Conservation (phyloP, 2,113 vertebrate genomes). For the Cisticola juncidis region DNA sequence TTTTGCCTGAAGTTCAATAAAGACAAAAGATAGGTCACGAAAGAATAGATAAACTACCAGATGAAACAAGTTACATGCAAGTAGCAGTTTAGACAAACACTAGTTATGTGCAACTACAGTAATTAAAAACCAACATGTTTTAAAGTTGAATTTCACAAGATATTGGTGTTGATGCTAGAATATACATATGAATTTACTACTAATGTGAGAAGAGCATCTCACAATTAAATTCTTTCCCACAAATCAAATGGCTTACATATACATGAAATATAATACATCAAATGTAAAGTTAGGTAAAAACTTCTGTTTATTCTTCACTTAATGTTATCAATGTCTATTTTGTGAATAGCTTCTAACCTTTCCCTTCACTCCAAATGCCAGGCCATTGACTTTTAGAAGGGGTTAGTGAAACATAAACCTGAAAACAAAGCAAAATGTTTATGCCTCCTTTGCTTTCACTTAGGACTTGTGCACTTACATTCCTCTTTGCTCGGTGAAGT, state of each 20-base stretch:
- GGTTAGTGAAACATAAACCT: not conserved
- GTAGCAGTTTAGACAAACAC: not conserved
- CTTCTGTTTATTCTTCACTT: not conserved
- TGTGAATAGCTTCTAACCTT: not conserved
- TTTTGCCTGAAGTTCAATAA: not conserved
- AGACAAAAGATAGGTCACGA: not conserved
- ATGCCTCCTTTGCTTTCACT: not conserved
- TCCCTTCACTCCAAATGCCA: not conserved
- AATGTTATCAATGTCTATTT: not conserved
- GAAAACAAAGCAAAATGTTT: not conserved
- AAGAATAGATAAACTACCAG: not conserved
- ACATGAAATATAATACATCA: not conserved
- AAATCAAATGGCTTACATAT: not conserved
- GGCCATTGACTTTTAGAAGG: not conserved
- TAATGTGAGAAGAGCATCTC: not conserved
- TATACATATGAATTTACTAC: not conserved
- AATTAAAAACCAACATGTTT: not conserved
- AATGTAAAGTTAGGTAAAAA: not conserved
- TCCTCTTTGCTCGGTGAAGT: constrained; percentile 87
- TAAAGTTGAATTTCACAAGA: not conserved
- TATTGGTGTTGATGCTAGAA: not conserved
- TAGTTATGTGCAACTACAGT: not conserved
- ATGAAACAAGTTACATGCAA: not conserved
- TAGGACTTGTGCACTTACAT: constrained; percentile 76
- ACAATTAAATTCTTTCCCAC: not conserved